A percentile compares a stretch with the other conserved stretches of the same genome.
These are phyloP conservation scores for Donacobius atricapilla DNA, from an alignment of 2,113 vertebrate genomes.

Conservation along the genomic window DNA sequence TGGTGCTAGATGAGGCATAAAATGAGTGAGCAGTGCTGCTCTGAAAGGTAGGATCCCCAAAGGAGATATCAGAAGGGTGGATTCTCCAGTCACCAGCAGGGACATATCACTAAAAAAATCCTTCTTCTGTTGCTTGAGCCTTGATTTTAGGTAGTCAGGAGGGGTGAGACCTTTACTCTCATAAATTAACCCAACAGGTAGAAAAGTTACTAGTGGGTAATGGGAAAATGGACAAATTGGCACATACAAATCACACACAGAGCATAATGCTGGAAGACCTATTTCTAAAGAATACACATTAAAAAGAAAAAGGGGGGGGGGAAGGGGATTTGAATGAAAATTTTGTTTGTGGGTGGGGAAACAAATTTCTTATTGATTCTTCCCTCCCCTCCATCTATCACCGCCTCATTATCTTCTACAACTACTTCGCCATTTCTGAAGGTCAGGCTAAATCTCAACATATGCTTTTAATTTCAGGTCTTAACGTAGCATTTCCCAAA, in stretches of 20 bases:
- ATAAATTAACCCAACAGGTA: background rate
- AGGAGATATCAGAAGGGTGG: background rate
- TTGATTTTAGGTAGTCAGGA: background rate
- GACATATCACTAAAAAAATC: background rate
- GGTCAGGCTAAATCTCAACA: slow-evolving; percentile 24
- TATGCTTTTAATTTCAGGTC: slow-evolving; percentile 10
- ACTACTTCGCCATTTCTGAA: background rate
- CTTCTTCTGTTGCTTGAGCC: background rate
- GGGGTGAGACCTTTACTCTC: background rate
- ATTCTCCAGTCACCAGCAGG: background rate
- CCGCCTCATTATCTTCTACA: background rate
- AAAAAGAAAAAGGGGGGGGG: background rate
- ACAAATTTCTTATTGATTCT: background rate
- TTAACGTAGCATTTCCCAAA: background rate
- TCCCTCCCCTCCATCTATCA: background rate
- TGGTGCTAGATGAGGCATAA: background rate
- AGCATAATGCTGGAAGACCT: background rate
- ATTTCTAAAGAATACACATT: background rate
- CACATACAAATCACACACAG: background rate
- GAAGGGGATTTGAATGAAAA: background rate
- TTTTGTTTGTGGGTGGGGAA: background rate
- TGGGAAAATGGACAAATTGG: background rate
- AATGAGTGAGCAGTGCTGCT: background rate
- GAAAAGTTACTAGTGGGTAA: background rate
- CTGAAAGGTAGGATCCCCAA: background rate